Evolutionary conservation across 2,888 invertebrate species (phyloP), one percentile per base, ranked within the genome.

Genomic region (Rotaria magnacalcarata): DNA sequence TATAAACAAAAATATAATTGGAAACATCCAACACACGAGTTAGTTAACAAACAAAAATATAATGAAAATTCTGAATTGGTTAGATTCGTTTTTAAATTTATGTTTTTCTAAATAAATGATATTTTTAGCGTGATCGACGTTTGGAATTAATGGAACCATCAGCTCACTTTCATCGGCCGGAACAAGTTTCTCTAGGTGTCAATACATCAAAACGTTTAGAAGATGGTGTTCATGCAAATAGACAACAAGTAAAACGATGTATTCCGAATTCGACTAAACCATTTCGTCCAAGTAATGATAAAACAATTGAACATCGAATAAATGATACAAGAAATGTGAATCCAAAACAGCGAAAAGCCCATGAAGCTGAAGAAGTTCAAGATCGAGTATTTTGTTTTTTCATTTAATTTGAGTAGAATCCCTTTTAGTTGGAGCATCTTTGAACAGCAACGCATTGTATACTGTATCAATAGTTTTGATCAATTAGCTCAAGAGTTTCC

Each of bases 261-360:
- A 16, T 11, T 14, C 16, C 11, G 24, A 14, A 27, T 67, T 67
- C 67, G 16, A 67, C 67, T 14, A 67, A 67, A 34, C 0, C n/a
- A 34, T 67, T 67, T 47, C 21, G 80, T 47, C 43, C 47, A n/a
- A 80, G n/a, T 47, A 2, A 47, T 14, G n/a, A 80, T n/a, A 34
- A 41, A 27, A 34, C 67, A 67, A 47, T 2, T 10, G 80, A 80
- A 47, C 34, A 80, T 80, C 80, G 47, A 47, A n/a, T 24, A 47
- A 2, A 10, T 47, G 19, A 47, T 47, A 47, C 3, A 80, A 47
- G 52, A 14, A 24, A 5, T 4, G 16, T n/a, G 1, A 19, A 80
- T 16, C 67, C 16, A 80, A 80, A 80, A 47, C 80, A 47, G 11
- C 43, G n/a, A 80, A 80, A 80, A 47, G 47, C 80, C 47, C n/a